Base-by-base conservation (phyloP, 2,888 invertebrate genomes). In the Stenurella melanura region DNA sequence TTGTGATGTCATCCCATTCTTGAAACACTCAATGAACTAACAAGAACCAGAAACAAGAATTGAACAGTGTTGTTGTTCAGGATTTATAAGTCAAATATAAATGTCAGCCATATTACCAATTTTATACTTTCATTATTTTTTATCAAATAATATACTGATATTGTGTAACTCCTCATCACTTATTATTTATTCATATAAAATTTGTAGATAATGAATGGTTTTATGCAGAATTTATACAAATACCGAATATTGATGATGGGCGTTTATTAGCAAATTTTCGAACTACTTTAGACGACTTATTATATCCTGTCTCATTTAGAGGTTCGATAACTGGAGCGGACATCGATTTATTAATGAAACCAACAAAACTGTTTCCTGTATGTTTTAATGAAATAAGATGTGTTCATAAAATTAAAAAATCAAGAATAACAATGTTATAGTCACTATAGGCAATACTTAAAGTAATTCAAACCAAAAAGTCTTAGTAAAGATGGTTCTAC, bases 281-380 rank as follows among this genome's bases (percentile, higher is more conserved):
- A 72, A 93, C 93, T 1, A 91, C 92, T 56, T 88, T 94, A 50
- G 91, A 91, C 58, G 93, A 94, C 84, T 89, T 94, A 10, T 89
- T 95, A 17, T 94, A 93, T 85, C 93, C 94, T 0, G 90, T 91
- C 0, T 91, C 92, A 72, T 90, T 91, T 83, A 89, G 90, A 77
- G 92, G 92, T 76, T 89, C 92, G 15, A 88, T 90, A 63, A 91
- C 92, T 26, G 93, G 94, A 7, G 91, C 90, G 19, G 91, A 92
- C 83, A 87, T 94, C 3, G 94, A 94, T 85, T 88, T 94, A 70
- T 90, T 95, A 18, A 94, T 94, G 94, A 91, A 93, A 83, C 91
- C 94, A 18, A 91, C 92, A 61, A 92, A 91, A 82, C 90, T 91
- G 68, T 95, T 93, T 89, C 94, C 94, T 72, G 94, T 94, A 91